phyloP scores from a whole-genome alignment of 1,140 invertebrate genomes.

The Subanguina moxae region DNA sequence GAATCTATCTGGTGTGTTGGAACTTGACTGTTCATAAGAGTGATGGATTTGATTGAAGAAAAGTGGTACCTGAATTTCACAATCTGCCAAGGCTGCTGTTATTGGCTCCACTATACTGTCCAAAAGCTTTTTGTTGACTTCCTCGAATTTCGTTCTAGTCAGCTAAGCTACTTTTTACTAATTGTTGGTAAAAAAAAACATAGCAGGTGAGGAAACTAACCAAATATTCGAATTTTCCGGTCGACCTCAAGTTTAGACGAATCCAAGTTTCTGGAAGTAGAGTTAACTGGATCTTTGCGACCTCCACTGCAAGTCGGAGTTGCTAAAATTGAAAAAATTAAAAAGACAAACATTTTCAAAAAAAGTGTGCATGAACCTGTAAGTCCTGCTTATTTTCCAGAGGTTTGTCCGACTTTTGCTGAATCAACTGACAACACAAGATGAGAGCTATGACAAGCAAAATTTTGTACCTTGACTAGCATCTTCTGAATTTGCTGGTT shows the following conservation, averaged over 20 bases:
- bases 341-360: too few species aligned
- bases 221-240: conserved; percentile 60
- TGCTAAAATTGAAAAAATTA: conserved; percentile 56
- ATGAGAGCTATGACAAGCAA: too few species aligned
- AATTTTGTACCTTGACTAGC: too few species aligned
- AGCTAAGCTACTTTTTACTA: conserved; percentile 41
- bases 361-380: too few species aligned
- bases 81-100: conserved; percentile 51
- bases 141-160: conserved; percentile 61
- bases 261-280: conserved; percentile 49
- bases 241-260: conserved; percentile 49
- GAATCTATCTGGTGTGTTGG: too few species aligned
- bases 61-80: conserved; percentile 24
- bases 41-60: too few species aligned
- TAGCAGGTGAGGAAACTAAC: conserved; percentile 54
- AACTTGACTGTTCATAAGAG: too few species aligned
- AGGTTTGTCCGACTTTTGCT: conserved; percentile 47
- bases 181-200: neutral
- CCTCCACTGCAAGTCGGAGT: conserved; percentile 61
- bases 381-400: conserved; percentile 61
- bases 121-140: conserved; percentile 62
- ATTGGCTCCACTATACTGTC: conserved; percentile 57
- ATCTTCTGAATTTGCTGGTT: conserved; percentile 60
- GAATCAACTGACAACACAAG: conserved; percentile 31
- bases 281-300: conserved; percentile 62